A percentile compares a stretch with the other conserved stretches of the same genome.
phyloP scores from a whole-genome alignment of 2,888 invertebrate genomes.

The Parochlus steinenii region DNA sequence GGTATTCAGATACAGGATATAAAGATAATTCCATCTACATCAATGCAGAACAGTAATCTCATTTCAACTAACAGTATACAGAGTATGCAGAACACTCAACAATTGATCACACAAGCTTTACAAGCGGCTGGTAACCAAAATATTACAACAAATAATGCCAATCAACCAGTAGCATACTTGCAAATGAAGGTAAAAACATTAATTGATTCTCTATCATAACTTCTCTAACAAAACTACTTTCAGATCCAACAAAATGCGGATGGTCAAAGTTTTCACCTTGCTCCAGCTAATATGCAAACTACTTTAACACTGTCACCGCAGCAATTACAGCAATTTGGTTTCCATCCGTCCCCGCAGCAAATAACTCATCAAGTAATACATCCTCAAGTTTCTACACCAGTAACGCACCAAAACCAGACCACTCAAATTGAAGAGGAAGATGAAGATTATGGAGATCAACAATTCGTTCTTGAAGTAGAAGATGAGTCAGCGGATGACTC shows the following conservation, averaged over 20 bases:
- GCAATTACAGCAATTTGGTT: conserved; percentile 4
- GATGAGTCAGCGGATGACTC: conserved; percentile 10
- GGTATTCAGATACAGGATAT: conserved; percentile 7
- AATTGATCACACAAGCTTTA: conserved; percentile 4
- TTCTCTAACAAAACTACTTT: too few species aligned
- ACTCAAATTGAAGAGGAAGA: too few species aligned
- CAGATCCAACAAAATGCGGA: conserved; percentile 8
- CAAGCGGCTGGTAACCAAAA: not conserved
- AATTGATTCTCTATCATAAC: too few species aligned
- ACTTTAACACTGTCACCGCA: conserved; percentile 4
- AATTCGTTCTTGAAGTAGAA: conserved; percentile 10
- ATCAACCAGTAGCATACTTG: conserved; percentile 27
- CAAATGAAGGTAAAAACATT: conserved; percentile 32
- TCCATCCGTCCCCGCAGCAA: conserved; percentile 9
- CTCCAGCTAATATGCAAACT: not conserved
- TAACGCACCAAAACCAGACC: conserved; percentile 4
- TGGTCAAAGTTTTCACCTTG: too few species aligned
- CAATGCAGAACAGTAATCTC: too few species aligned
- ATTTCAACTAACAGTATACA: too few species aligned
- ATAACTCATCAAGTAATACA: conserved; percentile 11
- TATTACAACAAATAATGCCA: not conserved
- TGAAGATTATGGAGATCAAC: conserved; percentile 5
- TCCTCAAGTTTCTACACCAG: conserved; percentile 9
- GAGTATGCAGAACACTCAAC: too few species aligned
- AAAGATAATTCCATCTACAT: conserved; percentile 2